Conservation (phyloP, 2,113 vertebrate species). For the Chauna torquata region DNA sequence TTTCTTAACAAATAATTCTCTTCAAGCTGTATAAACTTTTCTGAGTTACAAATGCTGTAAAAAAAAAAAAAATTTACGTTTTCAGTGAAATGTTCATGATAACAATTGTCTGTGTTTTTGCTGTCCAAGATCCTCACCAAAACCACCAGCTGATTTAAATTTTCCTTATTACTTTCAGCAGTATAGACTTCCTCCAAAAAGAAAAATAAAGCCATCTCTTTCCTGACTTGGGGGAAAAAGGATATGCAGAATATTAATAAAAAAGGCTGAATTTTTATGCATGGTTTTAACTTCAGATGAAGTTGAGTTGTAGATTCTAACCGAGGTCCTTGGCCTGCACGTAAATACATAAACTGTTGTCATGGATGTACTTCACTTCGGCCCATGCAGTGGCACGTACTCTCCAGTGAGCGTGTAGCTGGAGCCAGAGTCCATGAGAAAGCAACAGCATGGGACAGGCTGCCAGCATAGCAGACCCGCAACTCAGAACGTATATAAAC, state of each 20-base stretch:
- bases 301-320: background rate
- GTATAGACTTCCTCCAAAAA: background rate
- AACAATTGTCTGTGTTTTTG: background rate
- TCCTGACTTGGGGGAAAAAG: background rate
- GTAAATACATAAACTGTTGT: background rate
- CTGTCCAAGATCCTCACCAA: background rate
- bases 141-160: constrained; percentile 2
- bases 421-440: background rate
- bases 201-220: background rate
- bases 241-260: background rate
- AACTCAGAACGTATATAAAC: background rate
- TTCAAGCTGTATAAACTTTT: constrained; percentile 7
- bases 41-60: background rate
- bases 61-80: background rate
- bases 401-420: background rate
- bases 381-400: background rate
- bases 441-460: background rate
- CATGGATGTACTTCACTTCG: background rate
- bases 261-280: background rate
- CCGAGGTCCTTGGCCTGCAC: background rate
- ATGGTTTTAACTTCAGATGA: background rate
- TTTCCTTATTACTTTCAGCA: background rate
- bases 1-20: background rate
- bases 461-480: background rate
- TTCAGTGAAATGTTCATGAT: background rate